Evolutionary conservation across 2,797 vertebrate genomes (phyloP).

Genomic region (Phrynocephalus forsythii): DNA sequence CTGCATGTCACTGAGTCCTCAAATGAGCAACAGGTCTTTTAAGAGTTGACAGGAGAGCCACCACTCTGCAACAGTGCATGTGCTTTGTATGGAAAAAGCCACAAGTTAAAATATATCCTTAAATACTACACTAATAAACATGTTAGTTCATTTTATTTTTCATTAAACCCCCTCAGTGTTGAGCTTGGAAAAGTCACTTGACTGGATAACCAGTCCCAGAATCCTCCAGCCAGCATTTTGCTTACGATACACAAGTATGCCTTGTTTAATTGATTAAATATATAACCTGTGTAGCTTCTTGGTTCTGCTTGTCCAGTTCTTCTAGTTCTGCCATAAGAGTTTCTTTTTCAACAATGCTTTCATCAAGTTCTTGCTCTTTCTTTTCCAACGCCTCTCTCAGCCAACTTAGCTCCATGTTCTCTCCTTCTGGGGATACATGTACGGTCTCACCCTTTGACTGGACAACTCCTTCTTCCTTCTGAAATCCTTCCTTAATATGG

Average conservation of each 20-base stretch:
- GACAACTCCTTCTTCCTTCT: conserved; percentile 71
- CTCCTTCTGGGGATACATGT: conserved; percentile 51
- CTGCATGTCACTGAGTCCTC: not conserved
- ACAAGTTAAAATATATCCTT: no score
- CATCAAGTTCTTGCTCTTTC: conserved; percentile 81
- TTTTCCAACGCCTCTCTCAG: conserved; percentile 83
- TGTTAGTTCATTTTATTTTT: no score
- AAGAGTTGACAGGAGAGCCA: no score
- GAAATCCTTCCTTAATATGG: conserved; percentile 75
- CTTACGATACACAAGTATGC: not conserved
- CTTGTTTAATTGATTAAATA: not conserved
- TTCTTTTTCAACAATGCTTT: conserved; percentile 84
- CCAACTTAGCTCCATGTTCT: conserved; percentile 74
- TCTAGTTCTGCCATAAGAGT: conserved; percentile 87
- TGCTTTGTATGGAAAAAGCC: no score
- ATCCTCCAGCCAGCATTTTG: no score
- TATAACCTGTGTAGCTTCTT: conserved; percentile 93
- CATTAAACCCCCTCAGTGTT: no score
- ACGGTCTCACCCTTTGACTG: conserved; percentile 64
- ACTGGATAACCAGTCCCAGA: no score
- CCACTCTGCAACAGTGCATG: no score
- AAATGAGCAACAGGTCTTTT: not conserved
- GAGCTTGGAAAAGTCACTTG: no score
- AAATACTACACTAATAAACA: no score
- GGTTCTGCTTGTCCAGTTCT: conserved; percentile 94